Conservation (phyloP, 37 sponge, comb jelly and placozoan genomes). For the Mnemiopsis leidyi region DNA sequence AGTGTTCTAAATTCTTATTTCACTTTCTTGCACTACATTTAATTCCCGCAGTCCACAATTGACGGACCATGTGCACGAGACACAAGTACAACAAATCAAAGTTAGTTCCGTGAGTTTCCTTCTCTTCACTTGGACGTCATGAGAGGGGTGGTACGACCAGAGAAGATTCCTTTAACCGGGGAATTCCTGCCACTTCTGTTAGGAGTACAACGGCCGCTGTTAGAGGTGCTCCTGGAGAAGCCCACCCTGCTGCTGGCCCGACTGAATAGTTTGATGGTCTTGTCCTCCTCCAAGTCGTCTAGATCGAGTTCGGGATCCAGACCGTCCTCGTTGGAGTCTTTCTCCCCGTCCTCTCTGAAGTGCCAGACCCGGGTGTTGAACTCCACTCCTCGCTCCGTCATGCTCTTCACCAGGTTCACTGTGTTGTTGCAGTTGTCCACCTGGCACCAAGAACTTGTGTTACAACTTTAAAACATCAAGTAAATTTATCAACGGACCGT, state of each 20-base stretch:
- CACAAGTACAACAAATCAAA: too few species aligned
- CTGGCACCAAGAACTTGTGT: too few species aligned
- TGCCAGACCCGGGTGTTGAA: neutral
- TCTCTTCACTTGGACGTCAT: neutral
- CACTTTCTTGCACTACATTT: too few species aligned
- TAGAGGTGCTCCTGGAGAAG: neutral
- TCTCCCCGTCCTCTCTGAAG: neutral
- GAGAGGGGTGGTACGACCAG: neutral
- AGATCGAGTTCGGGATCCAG: neutral
- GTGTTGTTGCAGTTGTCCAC: constrained; percentile 61
- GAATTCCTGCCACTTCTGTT: neutral
- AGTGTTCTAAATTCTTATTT: too few species aligned
- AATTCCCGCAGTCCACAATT: too few species aligned
- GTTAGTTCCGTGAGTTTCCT: too few species aligned
- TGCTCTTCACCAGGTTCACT: neutral
- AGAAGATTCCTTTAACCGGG: neutral
- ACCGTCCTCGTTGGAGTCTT: neutral
- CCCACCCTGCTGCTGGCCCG: neutral
- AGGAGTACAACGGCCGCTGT: neutral
- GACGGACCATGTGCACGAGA: too few species aligned
- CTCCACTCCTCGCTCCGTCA: constrained; percentile 26
- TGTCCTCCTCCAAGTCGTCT: constrained; percentile 1
- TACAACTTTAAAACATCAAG: too few species aligned
- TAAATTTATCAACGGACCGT: too few species aligned
- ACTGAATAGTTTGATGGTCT: neutral